Evolutionary conservation across 2,113 vertebrate genomes (phyloP).

Genomic region (Manacus vitellinus): DNA sequence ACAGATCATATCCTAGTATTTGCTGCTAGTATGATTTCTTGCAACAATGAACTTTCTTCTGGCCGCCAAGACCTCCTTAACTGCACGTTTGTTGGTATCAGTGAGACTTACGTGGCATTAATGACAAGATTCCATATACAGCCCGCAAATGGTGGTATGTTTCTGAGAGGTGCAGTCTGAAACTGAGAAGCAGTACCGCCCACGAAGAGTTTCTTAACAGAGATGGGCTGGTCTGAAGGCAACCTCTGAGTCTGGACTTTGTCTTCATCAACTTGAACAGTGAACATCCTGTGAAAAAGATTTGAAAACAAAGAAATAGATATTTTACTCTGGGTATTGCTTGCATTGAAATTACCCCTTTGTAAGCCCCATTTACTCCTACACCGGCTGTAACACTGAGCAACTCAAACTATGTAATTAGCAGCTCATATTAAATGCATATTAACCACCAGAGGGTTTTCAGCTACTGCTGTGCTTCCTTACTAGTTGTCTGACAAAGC

Average conservation of each 20-base stretch:
- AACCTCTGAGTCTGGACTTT: conserved; percentile 79
- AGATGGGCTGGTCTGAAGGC: conserved; percentile 81
- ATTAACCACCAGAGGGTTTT: background rate
- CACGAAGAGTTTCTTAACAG: conserved; percentile 86
- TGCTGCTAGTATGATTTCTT: background rate
- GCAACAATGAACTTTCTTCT: background rate
- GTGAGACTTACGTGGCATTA: conserved; percentile 83
- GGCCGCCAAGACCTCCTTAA: background rate
- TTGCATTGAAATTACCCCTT: background rate
- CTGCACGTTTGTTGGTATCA: background rate
- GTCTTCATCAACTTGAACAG: conserved; percentile 92
- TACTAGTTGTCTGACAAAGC: background rate
- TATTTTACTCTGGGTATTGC: background rate
- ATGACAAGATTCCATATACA: conserved; percentile 97
- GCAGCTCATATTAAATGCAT: background rate
- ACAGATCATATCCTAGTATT: background rate
- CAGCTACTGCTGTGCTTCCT: background rate
- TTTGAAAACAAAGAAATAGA: background rate
- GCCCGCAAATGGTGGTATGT: conserved; percentile 87
- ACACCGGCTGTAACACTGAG: background rate
- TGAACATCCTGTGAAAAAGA: conserved; percentile 80
- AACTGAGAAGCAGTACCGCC: conserved; percentile 86
- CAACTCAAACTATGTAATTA: background rate
- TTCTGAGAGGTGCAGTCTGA: conserved; percentile 79
- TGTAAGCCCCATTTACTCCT: background rate